Evolutionary conservation across 2,113 vertebrate genomes (phyloP), one percentile per base, ranked within the genome.

Genomic region (Phyllopteryx taeniolatus): DNA sequence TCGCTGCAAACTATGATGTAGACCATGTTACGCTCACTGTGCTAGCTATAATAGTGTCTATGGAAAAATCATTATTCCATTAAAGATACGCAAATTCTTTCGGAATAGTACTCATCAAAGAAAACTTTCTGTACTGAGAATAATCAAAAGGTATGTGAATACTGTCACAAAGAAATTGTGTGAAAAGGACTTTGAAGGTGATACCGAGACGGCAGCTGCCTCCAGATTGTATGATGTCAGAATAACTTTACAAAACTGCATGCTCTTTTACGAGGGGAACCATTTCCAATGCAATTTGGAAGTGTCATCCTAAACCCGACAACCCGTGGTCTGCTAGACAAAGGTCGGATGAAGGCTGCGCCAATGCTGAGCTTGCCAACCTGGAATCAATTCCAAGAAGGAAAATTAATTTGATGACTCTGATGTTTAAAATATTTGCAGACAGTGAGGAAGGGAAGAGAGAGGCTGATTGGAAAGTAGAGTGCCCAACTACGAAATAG

Each of bases 361-460:
- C 43, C 64, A 49, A 47, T 44, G 42, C 42, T 22, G 42, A 31
- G 64, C 43, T 31, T 66, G 64, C 43, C 22, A 17, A 66, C 44
- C 64, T 66, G 64, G 43, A 22, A 8, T 15, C n/a, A 6, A 27
- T 31, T 66, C 8, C 44, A 27, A 66, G n/a, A 66, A 66, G 9
- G 43, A 14, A 65, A 10, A 27, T 15, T 27, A 27, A 46, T 46
- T 46, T 46, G n/a, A 66, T 47, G 43, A 31, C 64, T 66, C 13
- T 47, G 64, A 47, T 46, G 13, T 31, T 46, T 66, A 22, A 46
- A 66, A 47, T 46, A 47, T 66, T 66, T 47, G 44, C n/a, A 47
- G 43, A 66, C 64, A 47, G n/a, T 66, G 64, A 66, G 64, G 22
- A 43, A 66, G 43, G 14, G 42, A 66, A 47, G 43, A 66, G 43